Percentiles rank a stretch among this genome's conserved stretches.
Conservation (phyloP, 2,113 vertebrate species). For the Crocuta crocuta region DNA sequence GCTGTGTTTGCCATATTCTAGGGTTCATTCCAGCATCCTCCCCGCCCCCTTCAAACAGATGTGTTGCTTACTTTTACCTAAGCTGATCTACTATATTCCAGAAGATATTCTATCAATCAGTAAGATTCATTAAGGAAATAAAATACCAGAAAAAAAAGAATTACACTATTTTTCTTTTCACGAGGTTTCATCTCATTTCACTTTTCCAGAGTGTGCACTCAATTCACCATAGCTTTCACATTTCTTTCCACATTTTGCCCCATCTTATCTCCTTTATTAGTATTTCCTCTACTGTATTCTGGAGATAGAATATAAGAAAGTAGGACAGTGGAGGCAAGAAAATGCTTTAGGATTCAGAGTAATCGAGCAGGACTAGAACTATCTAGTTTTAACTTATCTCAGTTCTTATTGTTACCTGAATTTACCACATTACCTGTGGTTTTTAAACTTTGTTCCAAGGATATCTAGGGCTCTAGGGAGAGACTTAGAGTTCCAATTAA, state of each 20-base stretch:
- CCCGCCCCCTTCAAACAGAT: not conserved
- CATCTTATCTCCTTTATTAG: not conserved
- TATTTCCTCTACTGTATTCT: not conserved
- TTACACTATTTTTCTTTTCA: not conserved
- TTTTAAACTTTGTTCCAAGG: conserved; percentile 16
- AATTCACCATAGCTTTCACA: not conserved
- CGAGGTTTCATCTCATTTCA: conserved; percentile 15
- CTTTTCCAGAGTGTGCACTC: not conserved
- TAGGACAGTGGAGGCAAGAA: not conserved
- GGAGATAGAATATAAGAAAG: not conserved
- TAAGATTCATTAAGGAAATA: not conserved
- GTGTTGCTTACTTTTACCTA: not conserved
- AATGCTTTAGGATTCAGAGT: not conserved
- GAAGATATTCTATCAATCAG: not conserved
- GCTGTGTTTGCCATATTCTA: not conserved
- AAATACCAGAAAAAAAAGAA: not conserved
- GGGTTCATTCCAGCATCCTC: not conserved
- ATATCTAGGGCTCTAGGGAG: not conserved
- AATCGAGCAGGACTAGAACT: not conserved
- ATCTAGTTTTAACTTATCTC: not conserved
- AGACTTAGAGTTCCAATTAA: not conserved
- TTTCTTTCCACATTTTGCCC: not conserved
- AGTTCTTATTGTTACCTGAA: not conserved
- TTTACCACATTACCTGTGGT: not conserved
- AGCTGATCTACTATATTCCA: not conserved